Evolutionary conservation across 2,113 vertebrate species (phyloP).

Genomic region (Asarcornis scutulata): DNA sequence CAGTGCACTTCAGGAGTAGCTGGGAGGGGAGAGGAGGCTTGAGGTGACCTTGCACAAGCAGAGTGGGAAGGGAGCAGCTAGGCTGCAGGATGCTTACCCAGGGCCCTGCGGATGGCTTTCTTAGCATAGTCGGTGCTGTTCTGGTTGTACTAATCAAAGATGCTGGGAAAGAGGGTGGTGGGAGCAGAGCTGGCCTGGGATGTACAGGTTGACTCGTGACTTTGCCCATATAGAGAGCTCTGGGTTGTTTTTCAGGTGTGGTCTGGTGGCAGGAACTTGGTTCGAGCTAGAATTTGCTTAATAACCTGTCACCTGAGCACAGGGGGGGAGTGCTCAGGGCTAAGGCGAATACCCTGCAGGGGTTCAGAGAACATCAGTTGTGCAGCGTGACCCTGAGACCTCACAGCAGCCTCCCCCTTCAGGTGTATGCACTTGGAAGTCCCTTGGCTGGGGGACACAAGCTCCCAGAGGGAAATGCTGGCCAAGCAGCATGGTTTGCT

Average conservation of each 20-base stretch:
- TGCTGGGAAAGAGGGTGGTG: neutral
- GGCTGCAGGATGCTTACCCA: neutral
- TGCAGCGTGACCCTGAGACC: neutral
- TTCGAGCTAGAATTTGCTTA: neutral
- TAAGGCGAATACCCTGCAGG: neutral
- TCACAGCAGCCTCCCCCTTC: neutral
- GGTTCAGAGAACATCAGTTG: neutral
- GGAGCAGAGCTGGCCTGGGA: neutral
- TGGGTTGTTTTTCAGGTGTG: neutral
- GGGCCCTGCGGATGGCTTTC: neutral
- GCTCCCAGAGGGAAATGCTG: neutral
- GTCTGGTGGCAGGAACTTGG: neutral
- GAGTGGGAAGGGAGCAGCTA: no score
- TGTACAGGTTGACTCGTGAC: neutral
- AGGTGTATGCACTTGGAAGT: neutral
- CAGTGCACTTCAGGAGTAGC: accelerated
- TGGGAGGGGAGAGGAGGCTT: neutral
- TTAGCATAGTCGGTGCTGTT: no score
- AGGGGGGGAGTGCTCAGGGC: neutral
- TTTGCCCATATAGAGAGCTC: neutral
- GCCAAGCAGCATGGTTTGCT: neutral
- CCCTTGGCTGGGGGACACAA: neutral
- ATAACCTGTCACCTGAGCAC: neutral
- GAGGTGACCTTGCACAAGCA: neutral
- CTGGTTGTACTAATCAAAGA: neutral